Percentiles rank a stretch among this genome's conserved stretches.
phyloP scores from a whole-genome alignment of 2,888 invertebrate genomes.

The Elysia crispata region DNA sequence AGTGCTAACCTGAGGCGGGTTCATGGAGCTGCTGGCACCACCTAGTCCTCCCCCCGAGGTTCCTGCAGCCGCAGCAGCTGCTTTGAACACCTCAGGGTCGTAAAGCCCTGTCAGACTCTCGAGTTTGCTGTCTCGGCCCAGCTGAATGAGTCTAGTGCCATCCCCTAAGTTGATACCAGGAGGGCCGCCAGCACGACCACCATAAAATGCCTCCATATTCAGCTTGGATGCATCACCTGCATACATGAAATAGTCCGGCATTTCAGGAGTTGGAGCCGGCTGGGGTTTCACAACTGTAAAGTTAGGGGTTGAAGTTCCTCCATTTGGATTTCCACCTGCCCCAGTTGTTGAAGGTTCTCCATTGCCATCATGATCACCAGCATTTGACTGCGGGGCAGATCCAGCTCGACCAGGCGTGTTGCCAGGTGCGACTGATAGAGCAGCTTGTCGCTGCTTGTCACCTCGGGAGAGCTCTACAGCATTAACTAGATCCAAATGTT shows the following conservation, averaged over 20 bases:
- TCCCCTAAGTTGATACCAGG: neutral
- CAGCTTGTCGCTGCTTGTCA: conserved; percentile 7
- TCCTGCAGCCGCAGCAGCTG: neutral
- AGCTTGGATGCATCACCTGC: conserved; percentile 21
- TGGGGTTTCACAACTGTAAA: conserved; percentile 23
- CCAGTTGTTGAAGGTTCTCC: conserved; percentile 12
- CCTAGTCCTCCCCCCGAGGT: neutral
- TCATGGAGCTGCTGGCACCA: neutral
- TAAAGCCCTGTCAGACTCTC: neutral
- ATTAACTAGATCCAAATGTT: no score
- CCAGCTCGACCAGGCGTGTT: no score
- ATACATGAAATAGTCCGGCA: conserved; percentile 40
- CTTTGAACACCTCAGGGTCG: conserved; percentile 38
- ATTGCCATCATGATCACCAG: neutral
- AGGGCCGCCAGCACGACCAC: neutral
- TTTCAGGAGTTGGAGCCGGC: conserved; percentile 6
- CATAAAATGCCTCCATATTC: conserved; percentile 29
- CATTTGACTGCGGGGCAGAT: no score
- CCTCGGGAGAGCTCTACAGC: neutral
- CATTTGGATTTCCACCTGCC: no score
- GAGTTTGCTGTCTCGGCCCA: conserved; percentile 6
- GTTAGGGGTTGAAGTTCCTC: neutral
- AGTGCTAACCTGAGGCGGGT: no score
- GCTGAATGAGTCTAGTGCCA: neutral
- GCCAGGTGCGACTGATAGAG: neutral